These are phyloP conservation scores for Pelobates cultripes DNA, from an alignment of 2,797 vertebrate genomes.

Conservation along the genomic window DNA sequence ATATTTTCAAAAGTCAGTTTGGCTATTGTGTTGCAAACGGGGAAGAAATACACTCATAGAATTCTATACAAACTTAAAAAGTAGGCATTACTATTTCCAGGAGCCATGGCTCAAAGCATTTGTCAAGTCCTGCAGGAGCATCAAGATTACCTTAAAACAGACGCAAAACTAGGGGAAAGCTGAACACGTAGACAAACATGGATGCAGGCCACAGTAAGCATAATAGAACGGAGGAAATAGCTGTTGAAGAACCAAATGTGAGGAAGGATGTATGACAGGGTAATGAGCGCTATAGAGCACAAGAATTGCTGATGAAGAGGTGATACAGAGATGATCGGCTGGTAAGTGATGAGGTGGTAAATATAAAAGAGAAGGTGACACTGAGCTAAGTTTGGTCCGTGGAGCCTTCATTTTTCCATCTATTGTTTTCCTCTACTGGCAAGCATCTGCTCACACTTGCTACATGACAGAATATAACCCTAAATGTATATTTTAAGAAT, in stretches of 20 bases:
- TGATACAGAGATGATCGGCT: slow-evolving; percentile 15
- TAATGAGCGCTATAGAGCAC: slow-evolving; percentile 5
- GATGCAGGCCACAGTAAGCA: not conserved
- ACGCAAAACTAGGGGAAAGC: not conserved
- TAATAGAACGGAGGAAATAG: slow-evolving; percentile 25
- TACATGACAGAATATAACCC: not conserved
- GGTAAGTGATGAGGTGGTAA: slow-evolving; percentile 31
- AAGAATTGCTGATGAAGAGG: slow-evolving; percentile 10
- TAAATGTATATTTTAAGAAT: slow-evolving; percentile 11
- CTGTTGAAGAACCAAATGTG: not conserved
- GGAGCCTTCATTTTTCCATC: not conserved
- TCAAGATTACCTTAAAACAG: not conserved
- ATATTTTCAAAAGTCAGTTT: too few relatives aligned
- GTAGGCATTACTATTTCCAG: not conserved
- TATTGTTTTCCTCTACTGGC: slow-evolving; percentile 20
- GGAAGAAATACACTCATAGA: not conserved
- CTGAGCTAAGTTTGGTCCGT: not conserved
- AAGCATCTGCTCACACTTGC: slow-evolving; percentile 20
- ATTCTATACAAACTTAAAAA: not conserved
- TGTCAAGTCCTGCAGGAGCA: not conserved
- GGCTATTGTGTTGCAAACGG: not conserved
- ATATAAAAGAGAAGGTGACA: slow-evolving; percentile 19
- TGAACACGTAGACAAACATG: slow-evolving; percentile 1
- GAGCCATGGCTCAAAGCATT: not conserved
- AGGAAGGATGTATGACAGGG: slow-evolving; percentile 29